Evolutionary conservation across 23 tunicate genomes (phyloP).

Genomic region (Ciona savignyi): DNA sequence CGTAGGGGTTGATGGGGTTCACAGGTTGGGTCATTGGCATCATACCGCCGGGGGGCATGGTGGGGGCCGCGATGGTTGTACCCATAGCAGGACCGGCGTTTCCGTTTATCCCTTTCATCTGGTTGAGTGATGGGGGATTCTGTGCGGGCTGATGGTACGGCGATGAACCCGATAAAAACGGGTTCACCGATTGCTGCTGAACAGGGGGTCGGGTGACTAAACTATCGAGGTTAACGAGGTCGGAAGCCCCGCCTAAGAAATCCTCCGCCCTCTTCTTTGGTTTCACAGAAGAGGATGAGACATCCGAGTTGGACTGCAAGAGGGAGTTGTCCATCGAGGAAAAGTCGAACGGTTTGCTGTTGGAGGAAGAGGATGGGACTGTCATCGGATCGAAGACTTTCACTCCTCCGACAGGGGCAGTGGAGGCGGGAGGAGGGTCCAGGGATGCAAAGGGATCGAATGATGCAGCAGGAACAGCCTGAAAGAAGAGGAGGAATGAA

Average conservation of each 20-base stretch:
- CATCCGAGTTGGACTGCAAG: background rate
- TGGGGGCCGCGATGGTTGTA: conserved; percentile 34
- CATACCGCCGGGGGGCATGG: conserved; percentile 5
- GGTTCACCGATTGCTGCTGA: conserved; percentile 61
- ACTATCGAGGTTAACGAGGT: conserved; percentile 86
- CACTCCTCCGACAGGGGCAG: background rate
- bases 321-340: conserved; percentile 22
- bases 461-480: background rate
- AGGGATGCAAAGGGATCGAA: conserved; percentile 40
- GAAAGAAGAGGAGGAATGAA: no score
- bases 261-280: conserved; percentile 69
- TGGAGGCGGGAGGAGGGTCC: conserved; percentile 12
- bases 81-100: conserved; percentile 32
- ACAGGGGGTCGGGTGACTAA: conserved; percentile 69
- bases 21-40: conserved; percentile 15
- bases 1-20: background rate
- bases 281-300: background rate
- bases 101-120: conserved; percentile 40
- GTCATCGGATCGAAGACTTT: conserved; percentile 41
- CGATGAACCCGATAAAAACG: conserved; percentile 37
- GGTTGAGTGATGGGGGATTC: conserved; percentile 35
- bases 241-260: conserved; percentile 85
- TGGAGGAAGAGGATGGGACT: background rate
- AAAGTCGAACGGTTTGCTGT: conserved; percentile 37
- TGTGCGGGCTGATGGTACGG: conserved; percentile 46